A percentile compares a stretch with the other conserved stretches of the same genome.
Conservation (phyloP, 2,113 vertebrate genomes). For the Phyllopteryx taeniolatus region DNA sequence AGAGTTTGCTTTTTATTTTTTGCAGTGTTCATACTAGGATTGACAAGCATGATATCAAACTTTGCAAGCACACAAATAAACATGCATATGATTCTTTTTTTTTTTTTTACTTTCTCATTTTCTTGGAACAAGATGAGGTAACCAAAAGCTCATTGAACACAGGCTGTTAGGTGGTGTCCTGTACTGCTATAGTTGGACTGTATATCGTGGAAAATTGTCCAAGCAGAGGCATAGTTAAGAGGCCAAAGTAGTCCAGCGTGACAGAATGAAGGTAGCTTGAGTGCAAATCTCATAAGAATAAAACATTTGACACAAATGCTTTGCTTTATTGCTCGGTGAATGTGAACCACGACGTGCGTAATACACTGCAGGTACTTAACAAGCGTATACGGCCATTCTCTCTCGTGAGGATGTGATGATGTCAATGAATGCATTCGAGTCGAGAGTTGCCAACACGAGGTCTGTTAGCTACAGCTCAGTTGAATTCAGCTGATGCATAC, state of each 20-base stretch:
- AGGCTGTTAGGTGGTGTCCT: no score
- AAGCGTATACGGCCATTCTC: neutral
- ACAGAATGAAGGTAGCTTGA: neutral
- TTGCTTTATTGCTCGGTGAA: neutral
- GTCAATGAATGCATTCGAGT: slow-evolving; percentile 28
- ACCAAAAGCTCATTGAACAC: no score
- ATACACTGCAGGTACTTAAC: neutral
- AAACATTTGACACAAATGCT: neutral
- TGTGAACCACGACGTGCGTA: neutral
- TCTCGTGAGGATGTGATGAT: slow-evolving; percentile 25
- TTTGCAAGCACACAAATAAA: no score
- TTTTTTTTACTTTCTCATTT: no score
- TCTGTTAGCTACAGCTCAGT: slow-evolving; percentile 32
- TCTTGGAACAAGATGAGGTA: no score
- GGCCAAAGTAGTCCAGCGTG: neutral
- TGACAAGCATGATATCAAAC: no score
- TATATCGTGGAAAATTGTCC: no score
- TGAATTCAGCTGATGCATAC: slow-evolving; percentile 14
- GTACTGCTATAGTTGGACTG: no score
- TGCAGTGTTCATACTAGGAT: no score
- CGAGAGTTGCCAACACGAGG: slow-evolving; percentile 23
- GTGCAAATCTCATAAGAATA: neutral
- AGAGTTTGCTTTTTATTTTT: no score
- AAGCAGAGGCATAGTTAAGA: no score
- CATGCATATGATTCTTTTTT: no score